Evolutionary conservation across 2,888 invertebrate species (phyloP).

Genomic region (Cataglyphis altisquamis): DNA sequence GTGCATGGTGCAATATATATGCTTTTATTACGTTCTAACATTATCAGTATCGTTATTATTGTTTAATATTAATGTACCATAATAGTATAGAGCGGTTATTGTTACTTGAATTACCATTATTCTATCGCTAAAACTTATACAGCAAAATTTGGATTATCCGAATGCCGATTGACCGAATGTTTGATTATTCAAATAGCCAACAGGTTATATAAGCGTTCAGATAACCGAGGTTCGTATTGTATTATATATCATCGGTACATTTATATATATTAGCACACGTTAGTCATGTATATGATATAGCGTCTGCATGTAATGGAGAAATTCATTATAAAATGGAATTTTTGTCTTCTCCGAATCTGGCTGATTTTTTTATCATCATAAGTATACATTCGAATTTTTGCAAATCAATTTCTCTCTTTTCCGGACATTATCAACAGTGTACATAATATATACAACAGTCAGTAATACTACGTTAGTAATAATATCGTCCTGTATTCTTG

Average conservation of each 20-base stretch:
- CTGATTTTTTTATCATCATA: conserved; percentile 35
- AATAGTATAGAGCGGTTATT: conserved; percentile 56
- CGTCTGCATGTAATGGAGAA: conserved; percentile 46
- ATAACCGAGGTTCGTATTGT: conserved; percentile 50
- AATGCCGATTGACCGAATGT: conserved; percentile 8
- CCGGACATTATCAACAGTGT: conserved; percentile 69
- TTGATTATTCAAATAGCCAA: conserved; percentile 7
- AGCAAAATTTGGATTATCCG: conserved; percentile 25
- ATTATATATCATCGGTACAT: conserved; percentile 65
- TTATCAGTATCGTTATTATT: conserved; percentile 61
- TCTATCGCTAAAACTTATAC: conserved; percentile 60
- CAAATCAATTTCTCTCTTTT: conserved; percentile 37
- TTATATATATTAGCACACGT: conserved; percentile 75
- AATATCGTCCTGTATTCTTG: conserved; percentile 66
- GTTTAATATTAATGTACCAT: conserved; percentile 55
- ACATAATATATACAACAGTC: conserved; percentile 76
- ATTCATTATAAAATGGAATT: conserved; percentile 52
- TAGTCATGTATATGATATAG: conserved; percentile 66
- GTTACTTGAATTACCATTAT: conserved; percentile 49
- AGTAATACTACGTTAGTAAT: conserved; percentile 74
- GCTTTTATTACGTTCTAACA: conserved; percentile 18
- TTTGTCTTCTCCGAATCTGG: conserved; percentile 43
- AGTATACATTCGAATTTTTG: conserved; percentile 55
- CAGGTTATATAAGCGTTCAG: not conserved
- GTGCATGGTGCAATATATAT: conserved; percentile 33